Conservation (phyloP, 2,888 invertebrate genomes). For the Lacanobia oleracea region DNA sequence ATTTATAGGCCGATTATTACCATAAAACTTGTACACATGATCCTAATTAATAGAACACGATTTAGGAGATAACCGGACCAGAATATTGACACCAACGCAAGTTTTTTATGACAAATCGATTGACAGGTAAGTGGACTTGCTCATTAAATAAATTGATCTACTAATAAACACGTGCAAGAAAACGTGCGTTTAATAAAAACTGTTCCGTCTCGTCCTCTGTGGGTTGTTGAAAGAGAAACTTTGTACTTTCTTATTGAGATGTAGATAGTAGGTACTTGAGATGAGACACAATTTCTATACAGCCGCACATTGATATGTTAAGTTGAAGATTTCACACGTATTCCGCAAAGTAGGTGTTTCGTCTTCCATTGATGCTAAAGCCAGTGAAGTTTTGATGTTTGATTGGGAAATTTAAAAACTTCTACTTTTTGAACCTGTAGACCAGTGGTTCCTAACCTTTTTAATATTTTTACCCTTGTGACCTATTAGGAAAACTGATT, state of each 20-base stretch:
- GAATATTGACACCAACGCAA: slow-evolving; percentile 1
- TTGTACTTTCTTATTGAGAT: slow-evolving; percentile 17
- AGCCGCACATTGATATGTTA: background rate
- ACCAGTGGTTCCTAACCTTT: too few relatives aligned
- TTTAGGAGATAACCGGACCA: slow-evolving; percentile 22
- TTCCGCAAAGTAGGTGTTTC: slow-evolving; percentile 1
- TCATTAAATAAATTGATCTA: background rate
- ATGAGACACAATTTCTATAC: background rate
- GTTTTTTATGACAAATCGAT: slow-evolving; percentile 11
- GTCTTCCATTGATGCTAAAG: background rate
- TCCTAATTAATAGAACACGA: slow-evolving; percentile 11
- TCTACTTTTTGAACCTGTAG: too few relatives aligned
- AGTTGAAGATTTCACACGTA: background rate
- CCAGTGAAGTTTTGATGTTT: background rate
- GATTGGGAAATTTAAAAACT: too few relatives aligned
- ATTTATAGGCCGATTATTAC: slow-evolving; percentile 1
- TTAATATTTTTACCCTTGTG: too few relatives aligned
- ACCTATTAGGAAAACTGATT: too few relatives aligned
- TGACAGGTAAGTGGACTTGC: background rate
- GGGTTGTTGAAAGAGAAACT: slow-evolving; percentile 18
- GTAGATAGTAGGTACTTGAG: background rate
- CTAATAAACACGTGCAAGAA: slow-evolving; percentile 1
- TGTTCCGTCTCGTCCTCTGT: background rate
- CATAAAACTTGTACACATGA: slow-evolving; percentile 11
- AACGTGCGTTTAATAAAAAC: background rate